Evolutionary conservation across 2,797 vertebrate species (phyloP).

Genomic region (Alauda arvensis): DNA sequence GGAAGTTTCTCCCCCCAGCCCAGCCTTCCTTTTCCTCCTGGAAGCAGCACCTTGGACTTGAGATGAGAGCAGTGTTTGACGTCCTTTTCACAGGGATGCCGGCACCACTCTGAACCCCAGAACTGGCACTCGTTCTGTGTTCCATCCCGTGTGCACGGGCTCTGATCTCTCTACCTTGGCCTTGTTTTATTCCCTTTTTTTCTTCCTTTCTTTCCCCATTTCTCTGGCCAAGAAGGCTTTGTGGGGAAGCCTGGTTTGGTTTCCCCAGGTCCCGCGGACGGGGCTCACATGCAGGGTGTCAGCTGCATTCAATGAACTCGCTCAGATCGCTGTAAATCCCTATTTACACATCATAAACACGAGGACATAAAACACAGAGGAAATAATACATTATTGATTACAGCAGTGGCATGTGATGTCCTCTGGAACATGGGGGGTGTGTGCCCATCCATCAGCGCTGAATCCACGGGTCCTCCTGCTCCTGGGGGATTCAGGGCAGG

Average conservation of each 20-base stretch:
- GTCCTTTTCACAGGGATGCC: neutral
- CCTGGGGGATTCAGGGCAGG: neutral
- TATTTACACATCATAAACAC: slow-evolving; percentile 65
- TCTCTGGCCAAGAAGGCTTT: neutral
- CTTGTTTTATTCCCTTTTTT: neutral
- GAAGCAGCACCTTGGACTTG: neutral
- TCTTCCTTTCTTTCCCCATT: neutral
- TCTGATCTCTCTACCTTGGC: slow-evolving; percentile 25
- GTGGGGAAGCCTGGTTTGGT: slow-evolving; percentile 5
- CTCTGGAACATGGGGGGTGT: slow-evolving; percentile 18
- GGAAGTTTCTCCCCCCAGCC: neutral
- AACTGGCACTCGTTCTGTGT: neutral
- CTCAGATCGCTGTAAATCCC: slow-evolving; percentile 54
- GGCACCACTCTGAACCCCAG: neutral
- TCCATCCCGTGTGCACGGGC: neutral
- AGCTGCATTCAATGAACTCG: slow-evolving; percentile 23
- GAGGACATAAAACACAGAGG: neutral
- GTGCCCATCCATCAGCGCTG: neutral
- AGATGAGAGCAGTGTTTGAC: slow-evolving; percentile 15
- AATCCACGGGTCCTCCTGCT: neutral
- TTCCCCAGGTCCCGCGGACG: slow-evolving; percentile 26
- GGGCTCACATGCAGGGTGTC: slow-evolving; percentile 13
- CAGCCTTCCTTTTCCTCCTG: neutral
- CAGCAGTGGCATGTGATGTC: slow-evolving; percentile 1
- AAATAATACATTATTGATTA: slow-evolving; percentile 64